Percentiles rank a stretch among this genome's conserved stretches.
Evolutionary conservation across 2,797 vertebrate genomes (phyloP).

Genomic region (Pogonophryne albipinna): DNA sequence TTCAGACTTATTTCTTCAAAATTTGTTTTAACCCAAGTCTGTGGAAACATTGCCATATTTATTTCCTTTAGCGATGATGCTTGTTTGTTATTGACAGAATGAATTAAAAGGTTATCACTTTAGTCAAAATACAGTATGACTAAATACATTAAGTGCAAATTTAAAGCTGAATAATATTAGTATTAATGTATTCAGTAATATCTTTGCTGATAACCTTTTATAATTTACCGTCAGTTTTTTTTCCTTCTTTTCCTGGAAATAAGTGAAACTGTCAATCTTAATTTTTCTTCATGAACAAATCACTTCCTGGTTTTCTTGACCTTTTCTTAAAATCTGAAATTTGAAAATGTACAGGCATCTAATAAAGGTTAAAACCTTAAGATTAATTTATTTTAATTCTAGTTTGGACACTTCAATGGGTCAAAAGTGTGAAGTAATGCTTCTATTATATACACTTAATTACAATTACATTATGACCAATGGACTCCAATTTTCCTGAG

Average conservation of each 20-base stretch:
- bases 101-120: neutral
- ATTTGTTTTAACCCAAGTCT: conserved; percentile 8
- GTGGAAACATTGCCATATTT: conserved; percentile 23
- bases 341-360: neutral
- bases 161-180: no score
- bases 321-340: neutral
- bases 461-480: conserved; percentile 45
- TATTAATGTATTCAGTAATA: neutral
- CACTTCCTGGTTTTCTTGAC: conserved; percentile 14
- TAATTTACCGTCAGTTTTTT: conserved; percentile 20
- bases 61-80: neutral
- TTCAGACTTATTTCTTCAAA: conserved; percentile 26
- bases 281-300: neutral
- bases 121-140: neutral
- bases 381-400: neutral
- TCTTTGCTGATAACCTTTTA: neutral
- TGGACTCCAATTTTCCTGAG: conserved; percentile 20
- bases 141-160: neutral
- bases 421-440: conserved; percentile 9
- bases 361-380: neutral
- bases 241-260: conserved; percentile 10
- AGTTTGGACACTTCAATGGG: neutral
- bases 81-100: conserved; percentile 19
- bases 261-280: neutral
- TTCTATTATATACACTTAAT: conserved; percentile 3